Percentiles rank a stretch among this genome's conserved stretches.
These are phyloP conservation scores for Ictalurus furcatus DNA, from an alignment of 2,113 vertebrate species.

Conservation along the genomic window DNA sequence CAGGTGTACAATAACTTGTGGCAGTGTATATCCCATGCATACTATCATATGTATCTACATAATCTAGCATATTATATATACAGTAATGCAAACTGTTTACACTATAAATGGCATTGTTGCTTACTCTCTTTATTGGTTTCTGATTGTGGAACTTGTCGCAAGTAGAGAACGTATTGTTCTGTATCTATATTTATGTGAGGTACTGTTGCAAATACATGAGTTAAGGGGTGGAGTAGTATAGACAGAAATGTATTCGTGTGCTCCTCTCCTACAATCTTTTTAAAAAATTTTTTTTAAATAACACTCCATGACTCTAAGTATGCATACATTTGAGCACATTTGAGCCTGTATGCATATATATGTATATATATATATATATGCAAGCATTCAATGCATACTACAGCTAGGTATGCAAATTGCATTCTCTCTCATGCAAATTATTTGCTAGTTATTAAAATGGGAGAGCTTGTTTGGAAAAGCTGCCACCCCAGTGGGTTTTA, in stretches of 20 bases:
- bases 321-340: not conserved
- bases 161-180: not conserved
- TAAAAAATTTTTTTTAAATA: not conserved
- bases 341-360: not conserved
- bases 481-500: conserved; percentile 58
- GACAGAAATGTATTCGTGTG: not conserved
- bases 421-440: conserved; percentile 63
- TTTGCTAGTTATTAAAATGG: conserved; percentile 61
- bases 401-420: conserved; percentile 57
- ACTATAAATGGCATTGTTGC: not conserved
- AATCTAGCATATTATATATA: not conserved
- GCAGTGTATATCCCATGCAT: not conserved
- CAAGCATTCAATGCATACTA: conserved; percentile 21
- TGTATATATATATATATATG: not conserved
- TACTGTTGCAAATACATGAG: not conserved
- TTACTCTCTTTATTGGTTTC: not conserved
- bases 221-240: not conserved
- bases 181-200: not conserved
- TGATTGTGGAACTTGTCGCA: not conserved
- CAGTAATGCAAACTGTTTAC: not conserved
- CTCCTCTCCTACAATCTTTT: not conserved
- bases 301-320: not conserved
- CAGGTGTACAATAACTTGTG: not conserved
- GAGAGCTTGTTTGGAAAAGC: conserved; percentile 53
- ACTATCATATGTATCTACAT: not conserved